These are phyloP conservation scores for Neomonachus schauinslandi DNA, from an alignment of 2,113 vertebrate species.

Conservation along the genomic window DNA sequence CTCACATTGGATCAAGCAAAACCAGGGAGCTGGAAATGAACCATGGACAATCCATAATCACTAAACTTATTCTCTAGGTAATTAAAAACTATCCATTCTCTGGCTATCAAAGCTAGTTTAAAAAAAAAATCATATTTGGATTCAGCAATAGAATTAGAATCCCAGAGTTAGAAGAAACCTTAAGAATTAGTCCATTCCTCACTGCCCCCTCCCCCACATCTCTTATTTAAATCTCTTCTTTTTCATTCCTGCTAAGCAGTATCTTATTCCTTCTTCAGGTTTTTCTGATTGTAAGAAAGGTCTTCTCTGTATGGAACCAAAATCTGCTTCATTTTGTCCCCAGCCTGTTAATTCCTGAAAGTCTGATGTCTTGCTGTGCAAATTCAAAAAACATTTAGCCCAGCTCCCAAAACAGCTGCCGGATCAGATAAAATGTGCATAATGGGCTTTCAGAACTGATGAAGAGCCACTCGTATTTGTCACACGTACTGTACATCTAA, in stretches of 20 bases:
- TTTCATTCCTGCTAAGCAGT: background rate
- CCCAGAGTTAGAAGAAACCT: background rate
- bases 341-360: slow-evolving; percentile 37
- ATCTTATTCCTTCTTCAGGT: background rate
- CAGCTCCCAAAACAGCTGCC: background rate
- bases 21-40: background rate
- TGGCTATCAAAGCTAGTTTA: background rate
- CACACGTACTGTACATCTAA: background rate
- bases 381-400: background rate
- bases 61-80: background rate
- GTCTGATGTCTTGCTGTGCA: background rate
- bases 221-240: slow-evolving; percentile 8
- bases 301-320: background rate
- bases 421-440: background rate
- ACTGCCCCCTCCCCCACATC: background rate
- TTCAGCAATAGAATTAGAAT: background rate
- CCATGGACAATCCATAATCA: background rate
- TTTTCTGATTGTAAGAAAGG: slow-evolving; percentile 20
- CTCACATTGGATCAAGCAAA: background rate
- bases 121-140: background rate
- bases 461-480: background rate
- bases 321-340: background rate
- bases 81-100: background rate
- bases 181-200: background rate
- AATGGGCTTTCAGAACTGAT: background rate